Conservation (phyloP, 1,140 invertebrate species). For the Trigoniulus corallinus region DNA sequence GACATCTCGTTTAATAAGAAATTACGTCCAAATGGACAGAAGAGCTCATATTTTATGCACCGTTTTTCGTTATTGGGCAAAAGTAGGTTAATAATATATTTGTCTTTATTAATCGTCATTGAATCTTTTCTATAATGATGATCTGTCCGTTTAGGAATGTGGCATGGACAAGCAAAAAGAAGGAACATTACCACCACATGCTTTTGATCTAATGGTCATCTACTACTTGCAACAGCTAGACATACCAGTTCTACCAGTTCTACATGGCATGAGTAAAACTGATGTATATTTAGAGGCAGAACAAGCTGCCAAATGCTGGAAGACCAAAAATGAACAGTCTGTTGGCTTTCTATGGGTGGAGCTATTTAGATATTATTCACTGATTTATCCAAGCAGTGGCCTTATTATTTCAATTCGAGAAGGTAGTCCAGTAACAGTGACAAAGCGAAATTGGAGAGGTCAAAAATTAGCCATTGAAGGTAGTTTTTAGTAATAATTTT, state of each 20-base stretch:
- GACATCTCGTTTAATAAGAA: conserved; percentile 18
- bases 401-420: conserved; percentile 27
- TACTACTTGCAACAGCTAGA: conserved; percentile 23
- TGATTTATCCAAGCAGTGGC: conserved; percentile 24
- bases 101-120: neutral
- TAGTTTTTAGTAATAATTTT: conserved; percentile 12
- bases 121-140: neutral
- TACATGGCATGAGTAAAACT: conserved; percentile 14
- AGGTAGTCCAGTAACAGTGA: conserved; percentile 17
- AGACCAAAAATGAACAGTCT: conserved; percentile 17
- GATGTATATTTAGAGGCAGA: neutral
- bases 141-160: conserved; percentile 18
- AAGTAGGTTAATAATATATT: conserved; percentile 14
- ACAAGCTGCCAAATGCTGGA: conserved; percentile 1
- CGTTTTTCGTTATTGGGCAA: conserved; percentile 22
- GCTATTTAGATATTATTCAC: conserved; percentile 29
- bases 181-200: conserved; percentile 24
- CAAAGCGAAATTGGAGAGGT: conserved; percentile 27
- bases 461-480: conserved; percentile 34
- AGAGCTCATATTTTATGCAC: conserved; percentile 18
- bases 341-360: conserved; percentile 29
- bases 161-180: conserved; percentile 21
- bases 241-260: conserved; percentile 22
- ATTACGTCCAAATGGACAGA: conserved; percentile 20
- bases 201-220: conserved; percentile 21